phyloP scores from a whole-genome alignment of 1,140 invertebrate species.

The Melipona quadrifasciata region DNA sequence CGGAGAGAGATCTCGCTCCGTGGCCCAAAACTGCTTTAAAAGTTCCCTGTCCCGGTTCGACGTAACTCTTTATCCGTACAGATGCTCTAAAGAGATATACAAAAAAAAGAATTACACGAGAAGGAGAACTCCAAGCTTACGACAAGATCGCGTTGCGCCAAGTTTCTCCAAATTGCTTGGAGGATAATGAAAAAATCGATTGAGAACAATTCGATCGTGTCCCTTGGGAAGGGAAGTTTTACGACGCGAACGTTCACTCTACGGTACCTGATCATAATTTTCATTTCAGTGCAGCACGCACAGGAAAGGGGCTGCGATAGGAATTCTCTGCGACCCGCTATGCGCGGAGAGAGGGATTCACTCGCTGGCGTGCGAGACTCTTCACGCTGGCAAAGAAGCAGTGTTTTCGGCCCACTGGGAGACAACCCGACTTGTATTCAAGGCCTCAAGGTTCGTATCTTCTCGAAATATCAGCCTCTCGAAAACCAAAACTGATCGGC shows the following conservation, averaged over 20 bases:
- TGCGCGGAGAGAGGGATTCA: slow-evolving; percentile 82
- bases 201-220: neutral
- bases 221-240: neutral
- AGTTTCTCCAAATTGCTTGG: neutral
- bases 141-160: neutral
- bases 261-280: slow-evolving; percentile 42
- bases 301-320: slow-evolving; percentile 80
- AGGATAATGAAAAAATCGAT: neutral
- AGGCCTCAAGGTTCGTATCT: slow-evolving; percentile 77
- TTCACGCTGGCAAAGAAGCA: slow-evolving; percentile 83
- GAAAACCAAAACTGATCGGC: too few species aligned
- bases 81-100: neutral
- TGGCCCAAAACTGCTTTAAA: slow-evolving; percentile 1
- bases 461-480: too few species aligned
- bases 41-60: neutral
- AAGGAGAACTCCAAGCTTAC: neutral
- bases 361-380: slow-evolving; percentile 83
- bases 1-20: neutral
- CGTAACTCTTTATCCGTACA: neutral
- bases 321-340: slow-evolving; percentile 83
- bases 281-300: slow-evolving; percentile 82
- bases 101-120: neutral
- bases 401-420: slow-evolving; percentile 84
- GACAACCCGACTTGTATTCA: slow-evolving; percentile 82
- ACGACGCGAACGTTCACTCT: neutral